Conservation (phyloP, 2,888 invertebrate genomes). For the Pseudococcus viburni region DNA sequence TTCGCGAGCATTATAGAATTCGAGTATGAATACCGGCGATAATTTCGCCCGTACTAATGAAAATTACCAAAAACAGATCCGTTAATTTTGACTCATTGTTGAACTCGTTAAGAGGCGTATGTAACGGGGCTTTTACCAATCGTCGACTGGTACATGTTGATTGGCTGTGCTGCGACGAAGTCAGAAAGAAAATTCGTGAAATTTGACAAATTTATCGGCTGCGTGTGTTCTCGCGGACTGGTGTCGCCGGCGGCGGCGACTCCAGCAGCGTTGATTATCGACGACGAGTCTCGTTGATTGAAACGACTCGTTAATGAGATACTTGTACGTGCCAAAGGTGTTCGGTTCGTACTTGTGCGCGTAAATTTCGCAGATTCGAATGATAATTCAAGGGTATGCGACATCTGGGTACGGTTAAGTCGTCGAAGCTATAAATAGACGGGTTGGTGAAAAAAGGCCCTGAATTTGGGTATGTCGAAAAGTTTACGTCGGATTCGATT, state of each 20-base stretch:
- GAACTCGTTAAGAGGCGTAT: conserved; percentile 40
- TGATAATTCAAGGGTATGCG: conserved; percentile 11
- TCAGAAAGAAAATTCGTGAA: neutral
- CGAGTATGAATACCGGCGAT: conserved; percentile 35
- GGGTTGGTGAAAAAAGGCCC: too few species aligned
- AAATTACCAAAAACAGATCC: conserved; percentile 47
- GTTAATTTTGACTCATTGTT: conserved; percentile 50
- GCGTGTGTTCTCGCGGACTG: neutral
- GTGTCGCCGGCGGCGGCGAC: neutral
- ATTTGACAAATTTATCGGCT: conserved; percentile 20
- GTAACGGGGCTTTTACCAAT: conserved; percentile 38
- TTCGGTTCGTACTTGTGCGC: neutral
- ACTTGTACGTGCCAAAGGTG: neutral
- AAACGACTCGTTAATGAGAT: neutral
- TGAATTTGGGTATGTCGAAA: too few species aligned
- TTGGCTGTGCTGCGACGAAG: neutral
- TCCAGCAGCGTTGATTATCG: neutral
- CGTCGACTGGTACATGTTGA: neutral
- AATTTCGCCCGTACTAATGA: conserved; percentile 49
- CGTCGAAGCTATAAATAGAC: too few species aligned
- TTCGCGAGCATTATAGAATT: conserved; percentile 5
- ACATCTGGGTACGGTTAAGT: neutral
- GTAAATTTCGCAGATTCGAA: neutral
- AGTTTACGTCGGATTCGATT: too few species aligned
- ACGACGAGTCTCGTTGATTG: neutral